phyloP scores from a whole-genome alignment of 2,113 vertebrate species.

The Eleginops maclovinus region DNA sequence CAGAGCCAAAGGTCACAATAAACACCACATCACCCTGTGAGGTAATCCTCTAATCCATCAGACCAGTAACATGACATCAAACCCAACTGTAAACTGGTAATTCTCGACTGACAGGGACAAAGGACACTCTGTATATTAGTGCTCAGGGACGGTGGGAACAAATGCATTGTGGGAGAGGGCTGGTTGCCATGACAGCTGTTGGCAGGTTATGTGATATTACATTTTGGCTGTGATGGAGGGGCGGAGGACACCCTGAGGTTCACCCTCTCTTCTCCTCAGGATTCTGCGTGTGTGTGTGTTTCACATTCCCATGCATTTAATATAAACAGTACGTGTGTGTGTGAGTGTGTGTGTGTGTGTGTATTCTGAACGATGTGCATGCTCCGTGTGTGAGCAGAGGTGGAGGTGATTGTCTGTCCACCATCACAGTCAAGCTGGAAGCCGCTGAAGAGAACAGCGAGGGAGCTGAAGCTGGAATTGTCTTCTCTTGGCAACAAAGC shows the following conservation, averaged over 20 bases:
- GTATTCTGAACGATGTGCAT: neutral
- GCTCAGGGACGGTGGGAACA: slow-evolving; percentile 5
- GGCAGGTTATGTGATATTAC: slow-evolving; percentile 65
- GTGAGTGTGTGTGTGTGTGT: no score
- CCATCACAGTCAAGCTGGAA: neutral
- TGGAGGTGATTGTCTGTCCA: slow-evolving; percentile 7
- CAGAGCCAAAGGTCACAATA: neutral
- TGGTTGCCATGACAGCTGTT: slow-evolving; percentile 65
- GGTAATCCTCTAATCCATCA: neutral
- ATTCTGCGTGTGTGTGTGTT: slow-evolving; percentile 10
- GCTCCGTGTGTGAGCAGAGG: neutral
- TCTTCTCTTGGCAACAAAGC: slow-evolving; percentile 31
- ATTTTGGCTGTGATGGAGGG: slow-evolving; percentile 59
- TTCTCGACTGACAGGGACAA: neutral
- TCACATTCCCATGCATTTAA: neutral
- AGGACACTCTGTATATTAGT: slow-evolving; percentile 1
- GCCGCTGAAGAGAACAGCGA: slow-evolving; percentile 1
- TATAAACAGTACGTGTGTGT: no score
- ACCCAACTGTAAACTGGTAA: neutral
- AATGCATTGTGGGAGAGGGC: slow-evolving; percentile 35
- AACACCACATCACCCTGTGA: neutral
- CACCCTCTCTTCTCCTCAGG: neutral
- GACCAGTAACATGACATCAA: neutral
- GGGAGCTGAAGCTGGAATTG: slow-evolving; percentile 8
- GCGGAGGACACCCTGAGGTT: neutral